Evolutionary conservation across 1,140 invertebrate genomes (phyloP), one percentile per base, ranked within the genome.

Genomic region (Bombus confusus): DNA sequence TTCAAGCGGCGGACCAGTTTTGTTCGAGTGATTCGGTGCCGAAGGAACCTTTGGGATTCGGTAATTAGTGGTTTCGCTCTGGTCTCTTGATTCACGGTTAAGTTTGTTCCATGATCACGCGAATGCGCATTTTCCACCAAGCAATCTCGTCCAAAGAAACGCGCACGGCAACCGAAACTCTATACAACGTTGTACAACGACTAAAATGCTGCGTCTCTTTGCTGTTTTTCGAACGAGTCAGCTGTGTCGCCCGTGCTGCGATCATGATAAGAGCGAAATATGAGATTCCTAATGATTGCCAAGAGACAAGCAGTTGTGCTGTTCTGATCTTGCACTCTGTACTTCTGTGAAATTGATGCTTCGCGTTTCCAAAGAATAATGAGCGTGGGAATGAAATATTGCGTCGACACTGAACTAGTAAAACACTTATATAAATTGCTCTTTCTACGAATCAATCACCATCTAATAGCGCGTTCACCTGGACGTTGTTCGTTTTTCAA

Each of bases 161-260:
- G 64, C 47, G 69, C 34, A 13, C 28, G 62, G n/a, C 57, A 68
- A 74, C 28, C 47, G 66, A 71, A 79, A 84, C 39, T 22, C 3
- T 71, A 84, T 62, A 52, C 62, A n/a, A 62, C 25, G 59, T 22
- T 34, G n/a, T 62, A 43, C 10, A 3, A n/a, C 10, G 22, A 74
- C 72, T 66, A 37, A 69, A 59, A 25, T 69, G 31, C 57, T 62
- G 73, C 41, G 73, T 34, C 57, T 41, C 18, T 59, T 52, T 47
- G 76, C 64, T 52, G 59, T 39, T 64, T 86, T 89, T 89, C 66
- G 52, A 47, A 43, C 80, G 59, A 22, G 85, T 86, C 87, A 89
- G 87, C 80, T 81, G 31, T 78, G 59, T 64, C 37, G 74, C 74
- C 78, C 76, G 79, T 59, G 31, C 34, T 28, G 6, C 22, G 34